phyloP scores from a whole-genome alignment of 2,888 invertebrate genomes.

The Apodemia mormo region DNA sequence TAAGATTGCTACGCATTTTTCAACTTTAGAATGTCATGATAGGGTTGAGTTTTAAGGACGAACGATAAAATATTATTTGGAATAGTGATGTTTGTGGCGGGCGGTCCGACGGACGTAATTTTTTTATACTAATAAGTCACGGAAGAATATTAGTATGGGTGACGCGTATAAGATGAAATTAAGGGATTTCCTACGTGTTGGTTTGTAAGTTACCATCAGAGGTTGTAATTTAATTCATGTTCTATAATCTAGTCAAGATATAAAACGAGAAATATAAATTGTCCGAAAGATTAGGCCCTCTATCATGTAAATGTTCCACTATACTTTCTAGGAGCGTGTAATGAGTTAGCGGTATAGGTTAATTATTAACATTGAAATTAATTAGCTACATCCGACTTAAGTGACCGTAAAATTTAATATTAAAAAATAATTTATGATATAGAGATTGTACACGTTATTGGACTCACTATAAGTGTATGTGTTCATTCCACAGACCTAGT shows the following conservation, averaged over 20 bases:
- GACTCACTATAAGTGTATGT: too few relatives aligned
- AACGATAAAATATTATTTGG: not conserved
- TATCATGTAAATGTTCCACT: not conserved
- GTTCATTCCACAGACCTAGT: too few relatives aligned
- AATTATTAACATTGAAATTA: constrained; percentile 11
- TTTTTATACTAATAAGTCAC: constrained; percentile 27
- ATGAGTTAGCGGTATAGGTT: constrained; percentile 9
- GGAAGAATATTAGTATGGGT: constrained; percentile 18
- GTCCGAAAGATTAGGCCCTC: not conserved
- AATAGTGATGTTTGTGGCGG: constrained; percentile 51
- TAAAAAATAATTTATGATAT: not conserved
- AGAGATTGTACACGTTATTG: too few relatives aligned
- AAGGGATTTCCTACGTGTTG: constrained; percentile 10
- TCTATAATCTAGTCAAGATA: not conserved
- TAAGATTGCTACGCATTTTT: constrained; percentile 17
- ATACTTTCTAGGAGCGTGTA: constrained; percentile 6
- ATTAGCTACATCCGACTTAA: not conserved
- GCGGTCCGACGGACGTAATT: constrained; percentile 48
- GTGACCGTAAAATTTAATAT: not conserved
- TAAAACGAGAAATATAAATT: not conserved
- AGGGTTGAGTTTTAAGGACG: not conserved
- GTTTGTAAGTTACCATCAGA: not conserved
- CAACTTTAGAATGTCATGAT: constrained; percentile 19
- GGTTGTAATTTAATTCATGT: constrained; percentile 1
- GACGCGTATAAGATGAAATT: not conserved